Evolutionary conservation across 2,888 invertebrate genomes (phyloP), one percentile per base, ranked within the genome.

Genomic region (Mongoloraphidia duomilia): DNA sequence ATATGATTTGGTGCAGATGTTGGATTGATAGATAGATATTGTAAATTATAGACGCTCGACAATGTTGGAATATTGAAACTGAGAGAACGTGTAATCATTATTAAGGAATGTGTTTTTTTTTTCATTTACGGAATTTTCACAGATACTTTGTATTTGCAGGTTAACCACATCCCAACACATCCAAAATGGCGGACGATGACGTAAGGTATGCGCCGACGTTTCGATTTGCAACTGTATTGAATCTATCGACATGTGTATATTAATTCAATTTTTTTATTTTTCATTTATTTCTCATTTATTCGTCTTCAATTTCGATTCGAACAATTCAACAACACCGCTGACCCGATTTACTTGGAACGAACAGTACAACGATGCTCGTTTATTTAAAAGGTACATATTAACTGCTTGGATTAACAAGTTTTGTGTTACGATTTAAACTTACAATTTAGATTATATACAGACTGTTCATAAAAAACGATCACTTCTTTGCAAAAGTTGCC

Each of bases 101-200:
- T 17, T 17, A 17, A 39, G 9, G 8, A 11, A 37, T 37, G 37
- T 38, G 10, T 3, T 12, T 38, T 37, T 8, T 38, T 39, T 33
- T 26, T 26, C 13, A 13, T 5, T 46, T n/a, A 17, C 9, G 10
- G 1, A 26, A 26, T 39, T 39, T n/a, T 39, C 10, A 39, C 40
- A 38, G n/a, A 14, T 26, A 50, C 26, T 51, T 47, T n/a, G 9
- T 33, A 42, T 46, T 14, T 51, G 37, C 34, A 43, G 41, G 42
- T 50, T 43, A 52, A 44, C 50, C 47, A 52, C 47, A 67, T 68
- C 65, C 63, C 68, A 72, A 72, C 70, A 71, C 68, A 58, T 62
- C 54, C 76, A 85, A 67, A 75, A 90, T 90, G 90, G 88, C 88
- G 77, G 90, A 90, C 80, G 90, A 90, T 80, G 90, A 90, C 77